Conservation (phyloP, 2,113 vertebrate genomes). For the Melospiza georgiana region DNA sequence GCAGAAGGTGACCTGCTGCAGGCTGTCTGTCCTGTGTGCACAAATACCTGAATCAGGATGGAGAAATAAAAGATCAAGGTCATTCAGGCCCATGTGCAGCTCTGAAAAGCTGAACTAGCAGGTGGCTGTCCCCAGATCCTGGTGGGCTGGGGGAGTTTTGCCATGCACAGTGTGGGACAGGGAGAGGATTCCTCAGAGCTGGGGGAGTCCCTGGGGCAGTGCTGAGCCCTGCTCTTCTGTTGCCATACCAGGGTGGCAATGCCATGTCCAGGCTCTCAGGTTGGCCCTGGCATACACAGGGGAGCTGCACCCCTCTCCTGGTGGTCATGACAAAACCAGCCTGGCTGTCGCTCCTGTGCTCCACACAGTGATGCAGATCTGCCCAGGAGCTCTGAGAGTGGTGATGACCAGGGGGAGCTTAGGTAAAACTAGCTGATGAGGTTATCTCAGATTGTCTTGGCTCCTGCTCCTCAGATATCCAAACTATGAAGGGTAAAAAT, state of each 20-base stretch:
- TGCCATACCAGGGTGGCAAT: background rate
- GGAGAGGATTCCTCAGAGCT: background rate
- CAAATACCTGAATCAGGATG: background rate
- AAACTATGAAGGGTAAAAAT: background rate
- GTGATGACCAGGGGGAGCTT: background rate
- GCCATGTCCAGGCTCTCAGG: background rate
- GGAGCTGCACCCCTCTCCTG: background rate
- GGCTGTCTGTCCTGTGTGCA: background rate
- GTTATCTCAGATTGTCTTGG: background rate
- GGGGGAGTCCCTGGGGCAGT: background rate
- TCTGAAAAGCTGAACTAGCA: background rate
- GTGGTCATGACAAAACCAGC: background rate
- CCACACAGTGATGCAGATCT: background rate
- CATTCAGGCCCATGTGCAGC: background rate
- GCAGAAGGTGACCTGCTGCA: slow-evolving; percentile 5
- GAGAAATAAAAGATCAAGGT: background rate
- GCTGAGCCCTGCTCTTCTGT: background rate
- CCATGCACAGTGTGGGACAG: background rate
- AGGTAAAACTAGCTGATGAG: background rate
- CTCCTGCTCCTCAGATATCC: background rate
- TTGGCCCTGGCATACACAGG: background rate
- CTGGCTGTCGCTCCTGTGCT: background rate
- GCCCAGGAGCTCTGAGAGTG: background rate
- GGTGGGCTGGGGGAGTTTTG: background rate
- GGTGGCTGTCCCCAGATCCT: background rate